Conservation (phyloP, 2,113 vertebrate genomes). For the Natator depressus region DNA sequence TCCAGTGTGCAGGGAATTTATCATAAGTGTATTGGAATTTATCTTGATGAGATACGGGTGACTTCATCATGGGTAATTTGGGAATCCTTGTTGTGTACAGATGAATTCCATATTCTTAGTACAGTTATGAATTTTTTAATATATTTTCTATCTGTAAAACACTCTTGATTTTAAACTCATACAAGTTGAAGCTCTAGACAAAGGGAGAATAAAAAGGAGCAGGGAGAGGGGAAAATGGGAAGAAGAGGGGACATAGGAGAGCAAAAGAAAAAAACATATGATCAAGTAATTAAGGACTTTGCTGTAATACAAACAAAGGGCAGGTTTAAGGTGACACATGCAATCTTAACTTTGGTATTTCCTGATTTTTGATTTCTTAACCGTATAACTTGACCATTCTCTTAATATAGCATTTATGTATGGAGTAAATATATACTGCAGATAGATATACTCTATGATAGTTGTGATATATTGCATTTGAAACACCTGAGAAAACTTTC, state of each 20-base stretch:
- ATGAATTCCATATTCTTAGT: conserved; percentile 38
- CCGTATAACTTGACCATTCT: conserved; percentile 1
- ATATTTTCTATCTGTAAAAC: conserved; percentile 31
- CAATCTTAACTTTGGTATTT: neutral
- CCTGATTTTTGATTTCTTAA: neutral
- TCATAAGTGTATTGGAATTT: conserved; percentile 62
- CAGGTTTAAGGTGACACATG: neutral
- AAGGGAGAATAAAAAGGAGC: neutral
- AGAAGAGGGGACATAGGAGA: neutral
- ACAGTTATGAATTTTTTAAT: conserved; percentile 34
- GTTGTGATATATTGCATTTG: conserved; percentile 7
- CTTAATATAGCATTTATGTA: conserved; percentile 37
- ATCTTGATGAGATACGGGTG: conserved; percentile 57
- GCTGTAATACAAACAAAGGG: conserved; percentile 1
- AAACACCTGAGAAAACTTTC: conserved; percentile 20
- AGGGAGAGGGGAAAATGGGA: conserved; percentile 13
- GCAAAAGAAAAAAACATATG: conserved; percentile 10
- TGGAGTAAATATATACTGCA: conserved; percentile 15
- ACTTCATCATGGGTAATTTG: conserved; percentile 57
- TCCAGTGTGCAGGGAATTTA: conserved; percentile 48
- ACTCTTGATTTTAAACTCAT: conserved; percentile 44
- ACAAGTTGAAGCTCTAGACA: conserved; percentile 4
- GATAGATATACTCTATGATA: neutral
- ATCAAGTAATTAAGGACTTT: neutral
- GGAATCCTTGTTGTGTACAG: conserved; percentile 32